Evolutionary conservation across 1,140 invertebrate genomes (phyloP), one percentile per base, ranked within the genome.

Genomic region (Drosophila burlai): DNA sequence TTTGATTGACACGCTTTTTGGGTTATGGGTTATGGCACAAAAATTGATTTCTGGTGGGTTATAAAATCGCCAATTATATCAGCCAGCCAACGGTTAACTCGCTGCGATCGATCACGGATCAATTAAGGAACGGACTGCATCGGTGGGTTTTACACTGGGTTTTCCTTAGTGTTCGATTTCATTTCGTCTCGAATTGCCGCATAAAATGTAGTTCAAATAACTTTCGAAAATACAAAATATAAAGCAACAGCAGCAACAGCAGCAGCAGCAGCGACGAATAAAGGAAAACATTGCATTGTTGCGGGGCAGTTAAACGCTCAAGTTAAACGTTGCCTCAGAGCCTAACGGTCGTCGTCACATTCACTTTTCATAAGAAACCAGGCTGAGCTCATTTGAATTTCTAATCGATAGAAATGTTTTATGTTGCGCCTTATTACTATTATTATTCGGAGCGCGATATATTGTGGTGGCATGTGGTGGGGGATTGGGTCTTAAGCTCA

Each of bases 131-230:
- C 66, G 63, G 69, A 68, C 64, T 81, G 79, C 76, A 63, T 61
- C 42, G 4, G 26, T 9, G 52, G 49, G 24, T 24, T 24, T 24
- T 24, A 24, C 15, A 57, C 21, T 43, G 57, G 59, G 60, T 49
- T 49, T 67, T 40, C 18, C 13, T 47, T 34, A 6, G 58, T 54
- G 58, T 54, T 36, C n/a, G 59, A 24, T 38, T 38, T 15, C 21
- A n/a, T 36, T 38, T 43, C 63, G 54, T 42, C n/a, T 26, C 24
- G 18, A 55, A 72, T 72, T 73, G 64, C 76, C 66, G 76, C 66
- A 79, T 78, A 52, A 67, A 64, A 81, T 79, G 63, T 86, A 82
- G 83, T 86, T 81, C 83, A 85, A 63, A 64, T 59, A 68, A 86
- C 80, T 87, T 86, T 86, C 79, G 76, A 81, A 57, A 82, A 81